A percentile compares a stretch with the other conserved stretches of the same genome.
These are phyloP conservation scores for Ceratitis capitata DNA, from an alignment of 1,140 invertebrate genomes.

Conservation along the genomic window DNA sequence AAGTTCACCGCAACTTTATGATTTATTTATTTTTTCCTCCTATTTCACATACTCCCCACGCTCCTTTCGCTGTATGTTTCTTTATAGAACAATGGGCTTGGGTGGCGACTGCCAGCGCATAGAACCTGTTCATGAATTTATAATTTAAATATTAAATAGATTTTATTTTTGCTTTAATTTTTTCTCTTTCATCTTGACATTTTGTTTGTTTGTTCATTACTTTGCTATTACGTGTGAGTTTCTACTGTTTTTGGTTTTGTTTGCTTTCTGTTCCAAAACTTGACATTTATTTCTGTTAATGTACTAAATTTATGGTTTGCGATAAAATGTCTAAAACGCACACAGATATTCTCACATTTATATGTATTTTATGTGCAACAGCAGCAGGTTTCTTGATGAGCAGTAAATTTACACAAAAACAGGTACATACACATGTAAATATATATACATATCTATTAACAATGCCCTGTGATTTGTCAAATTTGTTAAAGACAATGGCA, in stretches of 20 bases:
- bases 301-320: not conserved
- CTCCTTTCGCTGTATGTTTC: not conserved
- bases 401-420: no score
- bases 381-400: slow-evolving; percentile 2
- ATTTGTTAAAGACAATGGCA: not conserved
- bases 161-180: not conserved
- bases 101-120: not conserved
- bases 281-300: slow-evolving; percentile 1
- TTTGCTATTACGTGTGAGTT: no score
- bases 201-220: not conserved
- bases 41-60: not conserved
- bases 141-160: not conserved
- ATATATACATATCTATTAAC: no score
- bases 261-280: not conserved
- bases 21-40: not conserved
- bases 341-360: not conserved
- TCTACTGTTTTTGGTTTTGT: no score
- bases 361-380: not conserved
- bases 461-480: not conserved
- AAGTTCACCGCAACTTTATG: not conserved
- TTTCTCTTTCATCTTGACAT: no score
- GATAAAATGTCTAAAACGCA: slow-evolving; percentile 1
- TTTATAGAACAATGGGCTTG: not conserved
- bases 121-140: not conserved
- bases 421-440: no score